Base-by-base conservation (phyloP, 2,113 vertebrate species). In the Rhizomys pruinosus region DNA sequence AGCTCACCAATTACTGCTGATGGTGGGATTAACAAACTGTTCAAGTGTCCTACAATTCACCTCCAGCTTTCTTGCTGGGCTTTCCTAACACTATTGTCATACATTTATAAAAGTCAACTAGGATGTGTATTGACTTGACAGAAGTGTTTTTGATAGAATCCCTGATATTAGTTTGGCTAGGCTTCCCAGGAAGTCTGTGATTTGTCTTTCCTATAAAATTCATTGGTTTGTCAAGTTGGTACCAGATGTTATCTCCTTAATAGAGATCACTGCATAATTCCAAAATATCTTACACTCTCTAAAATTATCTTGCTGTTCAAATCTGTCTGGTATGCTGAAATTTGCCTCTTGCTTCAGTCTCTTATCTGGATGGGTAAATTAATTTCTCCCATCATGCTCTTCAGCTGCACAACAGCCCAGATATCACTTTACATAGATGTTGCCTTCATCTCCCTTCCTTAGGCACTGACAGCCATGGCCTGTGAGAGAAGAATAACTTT, bases 171-270 rank as follows among this genome's bases (percentile, higher is more conserved):
- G 39, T 52, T 73, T 69, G 63, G 37, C 81, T 91, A 52, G 2
- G 37, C 74, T 94, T 94, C 52, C 25, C 25, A 78, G 68, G 47
- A 95, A 89, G 76, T 59, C 13, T 59, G n/a, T 59, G 15, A 10
- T 88, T 93, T 92, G 90, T 96, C 86, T 93, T 92, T 59, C 88
- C 90, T 71, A 90, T 59, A 94, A 94, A 94, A 96, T 79, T 25
- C 52, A 29, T 88, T 80, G 64, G 77, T 91, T 86, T 94, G 39
- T 94, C 79, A 94, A 92, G 90, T 84, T 84, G 71, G 61, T 79
- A 89, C 78, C 92, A 96, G 88, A 88, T 95, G 78, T 87, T 95
- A 94, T 64, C 88, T 90, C 91, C 96, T 95, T 92, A 88, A 90
- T 57, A 93, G 85, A 52, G 59, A 93, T 76, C 42, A 61, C 52